A percentile compares a stretch with the other conserved stretches of the same genome.
These are phyloP conservation scores for Corapipo altera DNA, from an alignment of 2,113 vertebrate genomes.

Conservation along the genomic window DNA sequence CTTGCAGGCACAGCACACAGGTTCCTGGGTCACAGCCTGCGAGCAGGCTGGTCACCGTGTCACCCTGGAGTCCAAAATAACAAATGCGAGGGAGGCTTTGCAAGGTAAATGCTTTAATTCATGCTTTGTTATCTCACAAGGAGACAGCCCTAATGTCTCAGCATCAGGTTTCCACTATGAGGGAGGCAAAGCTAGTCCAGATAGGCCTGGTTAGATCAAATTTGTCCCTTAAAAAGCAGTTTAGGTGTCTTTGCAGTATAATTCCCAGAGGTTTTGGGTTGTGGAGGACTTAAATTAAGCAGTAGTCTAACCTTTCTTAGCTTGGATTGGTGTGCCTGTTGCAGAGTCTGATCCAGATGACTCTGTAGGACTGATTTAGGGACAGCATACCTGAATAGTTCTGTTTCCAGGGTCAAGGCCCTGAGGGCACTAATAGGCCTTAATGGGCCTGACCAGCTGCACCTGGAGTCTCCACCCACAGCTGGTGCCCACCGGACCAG, in stretches of 20 bases:
- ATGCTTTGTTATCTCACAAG: background rate
- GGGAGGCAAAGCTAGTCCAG: background rate
- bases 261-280: background rate
- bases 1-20: background rate
- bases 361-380: background rate
- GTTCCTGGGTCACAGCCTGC: background rate
- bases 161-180: background rate
- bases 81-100: background rate
- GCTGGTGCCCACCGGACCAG: background rate
- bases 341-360: background rate
- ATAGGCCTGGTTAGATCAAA: background rate
- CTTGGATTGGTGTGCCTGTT: background rate
- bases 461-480: background rate
- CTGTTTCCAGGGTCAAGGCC: background rate
- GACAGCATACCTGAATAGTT: background rate
- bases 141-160: background rate
- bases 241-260: background rate
- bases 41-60: background rate
- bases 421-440: background rate
- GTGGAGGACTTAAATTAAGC: background rate
- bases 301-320: background rate
- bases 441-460: background rate
- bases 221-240: background rate
- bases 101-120: background rate
- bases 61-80: rapidly evolving